phyloP scores from a whole-genome alignment of 2,797 vertebrate species.

The Stomatorhinus walkeri region DNA sequence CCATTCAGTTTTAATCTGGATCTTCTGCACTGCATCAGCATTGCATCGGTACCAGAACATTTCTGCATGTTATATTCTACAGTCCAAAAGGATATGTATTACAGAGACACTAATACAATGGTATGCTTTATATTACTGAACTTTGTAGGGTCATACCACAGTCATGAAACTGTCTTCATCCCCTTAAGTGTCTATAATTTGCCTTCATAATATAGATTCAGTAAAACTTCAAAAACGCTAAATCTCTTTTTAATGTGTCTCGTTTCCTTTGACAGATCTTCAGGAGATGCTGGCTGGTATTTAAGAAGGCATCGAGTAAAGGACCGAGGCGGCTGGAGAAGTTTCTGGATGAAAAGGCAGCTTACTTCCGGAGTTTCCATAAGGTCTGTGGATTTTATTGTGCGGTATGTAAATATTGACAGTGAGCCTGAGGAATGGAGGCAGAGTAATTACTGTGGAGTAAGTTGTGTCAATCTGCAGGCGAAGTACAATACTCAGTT shows the following conservation, averaged over 20 bases:
- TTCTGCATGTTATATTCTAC: neutral
- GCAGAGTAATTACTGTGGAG: neutral
- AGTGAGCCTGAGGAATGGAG: neutral
- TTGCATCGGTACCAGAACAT: neutral
- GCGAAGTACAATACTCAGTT: neutral
- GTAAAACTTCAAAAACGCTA: neutral
- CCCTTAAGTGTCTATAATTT: neutral
- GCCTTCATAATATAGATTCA: neutral
- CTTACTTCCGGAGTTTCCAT: constrained; percentile 96
- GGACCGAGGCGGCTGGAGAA: constrained; percentile 93
- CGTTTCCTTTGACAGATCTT: constrained; percentile 76
- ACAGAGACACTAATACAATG: neutral
- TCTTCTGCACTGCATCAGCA: neutral
- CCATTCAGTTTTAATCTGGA: neutral
- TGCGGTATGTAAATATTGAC: neutral
- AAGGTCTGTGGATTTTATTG: constrained; percentile 61
- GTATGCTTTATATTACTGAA: neutral
- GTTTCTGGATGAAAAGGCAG: constrained; percentile 96
- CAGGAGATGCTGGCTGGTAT: constrained; percentile 94
- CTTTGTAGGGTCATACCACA: neutral
- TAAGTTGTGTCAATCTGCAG: neutral
- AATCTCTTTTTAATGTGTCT: constrained; percentile 26
- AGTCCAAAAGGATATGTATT: neutral
- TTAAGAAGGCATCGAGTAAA: constrained; percentile 98
- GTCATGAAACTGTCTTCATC: neutral